Base-by-base conservation (phyloP, 2,888 invertebrate species). In the Acrobasis suavella region DNA sequence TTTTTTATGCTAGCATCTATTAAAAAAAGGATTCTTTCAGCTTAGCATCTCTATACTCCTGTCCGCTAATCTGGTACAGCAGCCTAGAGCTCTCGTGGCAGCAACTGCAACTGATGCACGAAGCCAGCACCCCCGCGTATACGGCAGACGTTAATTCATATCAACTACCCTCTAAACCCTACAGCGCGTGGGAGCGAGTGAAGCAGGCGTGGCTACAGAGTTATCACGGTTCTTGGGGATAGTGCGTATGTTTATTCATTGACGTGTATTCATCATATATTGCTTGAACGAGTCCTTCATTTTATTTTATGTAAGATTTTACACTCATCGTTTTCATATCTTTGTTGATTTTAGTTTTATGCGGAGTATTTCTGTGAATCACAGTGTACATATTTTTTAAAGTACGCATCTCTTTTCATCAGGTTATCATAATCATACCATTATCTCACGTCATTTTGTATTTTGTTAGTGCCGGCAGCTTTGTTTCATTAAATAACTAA, bases 31-130 rank as follows among this genome's bases (percentile, higher is more conserved):
- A 1, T 42, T 42, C n/a, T 67, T 61, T 0, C 64, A 87, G 87
- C 14, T 61, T 86, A 38, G 79, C 81, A 5, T 71, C 79, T 2
- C 66, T 85, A 0, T 86, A 74, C 69, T 72, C 77, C 9, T 85
- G 86, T 54, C 85, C 87, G 0, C 68, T 86, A 46, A 73, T 86
- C 58, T 86, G 86, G 86, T 86, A 84, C 70, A 76, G 77, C 46
- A 65, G 76, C 2, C 65, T 69, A 14, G 85, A 84, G 61, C 73
- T 78, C 0, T 77, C 73, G 42, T 83, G 83, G 86, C 72, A 78
- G 68, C 74, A 69, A 2, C 62, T 82, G 52, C 76, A 75, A 54
- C 67, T 85, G 65, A 68, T 85, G 54, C 80, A 86, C 62, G 83
- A 77, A 61, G 67, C 74, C 50, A 75, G 75, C 65, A 80, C 74